Conservation (phyloP, 1,140 invertebrate genomes). For the Papilio aristodemus region DNA sequence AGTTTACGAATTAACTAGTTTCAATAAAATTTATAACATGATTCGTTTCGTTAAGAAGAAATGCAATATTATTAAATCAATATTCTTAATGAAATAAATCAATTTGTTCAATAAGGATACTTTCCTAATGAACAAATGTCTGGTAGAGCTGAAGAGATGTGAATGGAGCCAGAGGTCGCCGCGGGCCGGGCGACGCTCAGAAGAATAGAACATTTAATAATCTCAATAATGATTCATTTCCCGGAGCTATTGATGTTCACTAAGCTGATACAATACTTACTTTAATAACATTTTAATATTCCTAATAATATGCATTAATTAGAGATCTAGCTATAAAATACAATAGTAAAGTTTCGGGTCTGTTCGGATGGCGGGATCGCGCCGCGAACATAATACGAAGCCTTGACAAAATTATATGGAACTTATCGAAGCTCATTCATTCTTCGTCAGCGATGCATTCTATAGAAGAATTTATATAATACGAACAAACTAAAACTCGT, state of each 20-base stretch:
- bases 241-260: constrained; percentile 80
- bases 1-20: neutral
- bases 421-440: constrained; percentile 29
- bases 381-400: constrained; percentile 32
- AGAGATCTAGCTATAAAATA: constrained; percentile 79
- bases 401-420: constrained; percentile 11
- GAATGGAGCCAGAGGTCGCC: neutral
- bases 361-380: constrained; percentile 2
- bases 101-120: neutral
- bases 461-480: neutral
- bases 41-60: too few species aligned
- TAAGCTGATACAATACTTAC: constrained; percentile 80
- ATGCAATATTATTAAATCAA: neutral
- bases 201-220: constrained; percentile 69
- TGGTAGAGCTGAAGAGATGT: neutral
- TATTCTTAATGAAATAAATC: neutral
- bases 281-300: constrained; percentile 77
- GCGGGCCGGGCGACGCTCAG: neutral
- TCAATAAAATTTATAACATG: neutral
- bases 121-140: neutral
- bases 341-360: constrained; percentile 64
- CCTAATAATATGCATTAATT: constrained; percentile 79
- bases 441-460: constrained; percentile 24
- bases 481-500: neutral
- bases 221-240: constrained; percentile 78